Evolutionary conservation across 1,140 invertebrate species (phyloP).

Genomic region (Aphaenogaster floridana): DNA sequence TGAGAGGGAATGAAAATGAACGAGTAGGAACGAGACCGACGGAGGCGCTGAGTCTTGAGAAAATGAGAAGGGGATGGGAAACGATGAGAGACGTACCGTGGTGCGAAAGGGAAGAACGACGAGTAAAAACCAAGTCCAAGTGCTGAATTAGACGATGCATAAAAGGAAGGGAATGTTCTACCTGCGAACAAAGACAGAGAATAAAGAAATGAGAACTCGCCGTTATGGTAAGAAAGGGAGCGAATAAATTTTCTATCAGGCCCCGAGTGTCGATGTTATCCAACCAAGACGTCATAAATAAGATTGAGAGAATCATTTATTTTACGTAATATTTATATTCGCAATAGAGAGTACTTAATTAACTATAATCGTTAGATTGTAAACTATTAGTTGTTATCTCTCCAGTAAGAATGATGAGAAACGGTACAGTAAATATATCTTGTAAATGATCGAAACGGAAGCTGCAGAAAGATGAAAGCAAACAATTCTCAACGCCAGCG

Average conservation of each 20-base stretch:
- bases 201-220: constrained; percentile 50
- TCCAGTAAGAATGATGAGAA: not conserved
- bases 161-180: constrained; percentile 52
- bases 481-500: not conserved
- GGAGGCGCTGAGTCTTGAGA: constrained; percentile 51
- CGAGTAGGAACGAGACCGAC: constrained; percentile 47
- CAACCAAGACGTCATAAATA: not conserved
- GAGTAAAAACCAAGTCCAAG: constrained; percentile 51
- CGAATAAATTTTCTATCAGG: constrained; percentile 44
- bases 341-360: not conserved
- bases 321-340: not conserved
- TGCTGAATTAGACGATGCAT: constrained; percentile 63
- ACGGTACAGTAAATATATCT: not conserved
- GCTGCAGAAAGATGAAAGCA: constrained; percentile 4
- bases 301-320: not conserved
- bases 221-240: constrained; percentile 5
- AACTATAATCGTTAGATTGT: not conserved
- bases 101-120: constrained; percentile 3
- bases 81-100: constrained; percentile 44
- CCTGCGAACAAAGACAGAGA: constrained; percentile 46
- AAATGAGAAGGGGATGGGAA: constrained; percentile 45
- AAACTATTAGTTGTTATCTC: not conserved
- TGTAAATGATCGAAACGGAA: not conserved
- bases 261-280: not conserved
- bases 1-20: constrained; percentile 69